phyloP scores from a whole-genome alignment of 1,140 invertebrate species.

The Trissolcus basalis region DNA sequence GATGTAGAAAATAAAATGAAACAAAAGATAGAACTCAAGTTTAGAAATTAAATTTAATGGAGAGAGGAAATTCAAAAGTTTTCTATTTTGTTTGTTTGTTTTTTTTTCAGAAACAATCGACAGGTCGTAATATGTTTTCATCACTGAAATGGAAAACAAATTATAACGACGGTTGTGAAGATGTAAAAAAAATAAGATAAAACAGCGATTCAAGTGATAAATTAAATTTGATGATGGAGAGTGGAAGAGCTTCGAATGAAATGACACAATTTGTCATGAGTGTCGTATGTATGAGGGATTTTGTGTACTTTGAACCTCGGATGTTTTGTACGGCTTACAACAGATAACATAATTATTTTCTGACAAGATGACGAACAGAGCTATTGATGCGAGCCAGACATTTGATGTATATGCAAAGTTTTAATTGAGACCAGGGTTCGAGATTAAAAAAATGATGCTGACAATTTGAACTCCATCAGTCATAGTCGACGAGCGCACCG shows the following conservation, averaged over 20 bases:
- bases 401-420: slow-evolving; percentile 35
- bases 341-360: slow-evolving; percentile 38
- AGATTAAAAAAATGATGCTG: slow-evolving; percentile 36
- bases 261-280: slow-evolving; percentile 16
- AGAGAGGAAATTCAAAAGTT: too few relatives aligned
- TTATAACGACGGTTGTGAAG: too few relatives aligned
- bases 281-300: slow-evolving; percentile 18
- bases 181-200: too few relatives aligned
- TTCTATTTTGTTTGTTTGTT: too few relatives aligned
- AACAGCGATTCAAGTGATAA: background rate
- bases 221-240: background rate
- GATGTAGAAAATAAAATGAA: too few relatives aligned
- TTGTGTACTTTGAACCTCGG: slow-evolving; percentile 21
- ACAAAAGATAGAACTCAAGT: too few relatives aligned
- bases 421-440: slow-evolving; percentile 27
- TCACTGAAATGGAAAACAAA: too few relatives aligned
- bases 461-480: slow-evolving; percentile 26
- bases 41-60: too few relatives aligned
- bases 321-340: slow-evolving; percentile 31
- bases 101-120: too few relatives aligned
- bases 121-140: too few relatives aligned
- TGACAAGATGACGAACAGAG: slow-evolving; percentile 39
- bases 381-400: slow-evolving; percentile 26
- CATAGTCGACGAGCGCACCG: background rate
- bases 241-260: background rate